Evolutionary conservation across 2,113 vertebrate genomes (phyloP).

Genomic region (Scomber scombrus): DNA sequence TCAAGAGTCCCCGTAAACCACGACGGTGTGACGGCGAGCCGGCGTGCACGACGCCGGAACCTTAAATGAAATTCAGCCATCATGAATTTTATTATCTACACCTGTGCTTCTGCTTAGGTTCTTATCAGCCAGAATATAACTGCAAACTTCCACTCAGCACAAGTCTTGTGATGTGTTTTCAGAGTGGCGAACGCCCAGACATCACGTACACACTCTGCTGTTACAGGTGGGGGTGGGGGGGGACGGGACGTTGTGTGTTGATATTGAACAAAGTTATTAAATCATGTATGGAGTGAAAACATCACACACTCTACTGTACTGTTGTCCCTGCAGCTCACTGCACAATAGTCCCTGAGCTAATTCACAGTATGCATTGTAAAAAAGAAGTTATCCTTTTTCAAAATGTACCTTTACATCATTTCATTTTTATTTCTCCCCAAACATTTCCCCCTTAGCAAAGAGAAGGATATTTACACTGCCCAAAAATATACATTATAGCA

Average conservation of each 20-base stretch:
- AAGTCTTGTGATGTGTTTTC: no score
- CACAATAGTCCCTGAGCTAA: constrained; percentile 52
- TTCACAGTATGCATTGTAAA: not conserved
- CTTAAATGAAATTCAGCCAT: constrained; percentile 8
- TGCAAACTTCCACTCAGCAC: no score
- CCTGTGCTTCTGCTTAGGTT: no score
- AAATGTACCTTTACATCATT: constrained; percentile 11
- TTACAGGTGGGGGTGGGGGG: no score
- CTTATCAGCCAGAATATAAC: no score
- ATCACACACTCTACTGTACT: not conserved
- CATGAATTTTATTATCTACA: not conserved
- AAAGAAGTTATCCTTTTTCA: constrained; percentile 3
- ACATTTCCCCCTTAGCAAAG: constrained; percentile 1
- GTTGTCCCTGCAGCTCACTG: not conserved
- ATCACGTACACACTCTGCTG: no score
- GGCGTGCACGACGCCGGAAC: not conserved
- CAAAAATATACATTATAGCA: constrained; percentile 26
- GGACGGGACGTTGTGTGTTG: no score
- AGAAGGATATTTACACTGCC: constrained; percentile 24
- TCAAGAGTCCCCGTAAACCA: not conserved
- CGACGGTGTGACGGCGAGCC: no score
- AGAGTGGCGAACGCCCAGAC: no score
- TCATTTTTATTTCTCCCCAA: constrained; percentile 34
- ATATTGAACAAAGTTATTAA: not conserved
- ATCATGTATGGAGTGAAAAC: constrained; percentile 13